phyloP scores from a whole-genome alignment of 2,888 invertebrate species.

The Tribolium freemani region DNA sequence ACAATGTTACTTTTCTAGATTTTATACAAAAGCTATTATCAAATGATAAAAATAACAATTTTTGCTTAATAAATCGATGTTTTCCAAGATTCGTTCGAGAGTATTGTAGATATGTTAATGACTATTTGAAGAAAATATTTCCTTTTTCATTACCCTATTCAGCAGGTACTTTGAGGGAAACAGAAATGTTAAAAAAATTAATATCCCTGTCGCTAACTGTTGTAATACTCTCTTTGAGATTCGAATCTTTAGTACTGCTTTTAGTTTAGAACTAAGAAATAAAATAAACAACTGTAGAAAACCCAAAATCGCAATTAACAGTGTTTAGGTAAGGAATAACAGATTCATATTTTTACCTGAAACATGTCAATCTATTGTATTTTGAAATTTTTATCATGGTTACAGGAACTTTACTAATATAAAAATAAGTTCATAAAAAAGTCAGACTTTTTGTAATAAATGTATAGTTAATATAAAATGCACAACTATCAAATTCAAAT shows the following conservation, averaged over 20 bases:
- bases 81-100: constrained; percentile 37
- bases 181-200: constrained; percentile 1
- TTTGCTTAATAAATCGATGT: constrained; percentile 36
- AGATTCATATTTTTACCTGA: constrained; percentile 75
- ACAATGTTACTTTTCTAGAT: constrained; percentile 44
- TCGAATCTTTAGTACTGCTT: constrained; percentile 9
- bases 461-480: constrained; percentile 45
- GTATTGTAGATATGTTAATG: constrained; percentile 45
- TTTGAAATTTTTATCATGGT: constrained; percentile 53
- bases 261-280: constrained; percentile 10
- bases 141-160: constrained; percentile 2
- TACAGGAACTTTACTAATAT: constrained; percentile 51
- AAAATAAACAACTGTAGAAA: constrained; percentile 29
- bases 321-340: constrained; percentile 75
- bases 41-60: constrained; percentile 45
- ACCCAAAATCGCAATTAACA: constrained; percentile 51
- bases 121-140: constrained; percentile 16
- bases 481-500: constrained; percentile 43
- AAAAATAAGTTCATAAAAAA: constrained; percentile 50
- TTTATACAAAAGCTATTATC: constrained; percentile 45
- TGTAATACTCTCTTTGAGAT: constrained; percentile 35
- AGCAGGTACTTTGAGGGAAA: constrained; percentile 12
- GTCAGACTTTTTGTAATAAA: constrained; percentile 51
- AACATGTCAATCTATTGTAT: constrained; percentile 63
- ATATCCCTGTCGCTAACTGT: constrained; percentile 6